These are phyloP conservation scores for Magallana gigas DNA, from an alignment of 1,140 invertebrate species.

Conservation along the genomic window DNA sequence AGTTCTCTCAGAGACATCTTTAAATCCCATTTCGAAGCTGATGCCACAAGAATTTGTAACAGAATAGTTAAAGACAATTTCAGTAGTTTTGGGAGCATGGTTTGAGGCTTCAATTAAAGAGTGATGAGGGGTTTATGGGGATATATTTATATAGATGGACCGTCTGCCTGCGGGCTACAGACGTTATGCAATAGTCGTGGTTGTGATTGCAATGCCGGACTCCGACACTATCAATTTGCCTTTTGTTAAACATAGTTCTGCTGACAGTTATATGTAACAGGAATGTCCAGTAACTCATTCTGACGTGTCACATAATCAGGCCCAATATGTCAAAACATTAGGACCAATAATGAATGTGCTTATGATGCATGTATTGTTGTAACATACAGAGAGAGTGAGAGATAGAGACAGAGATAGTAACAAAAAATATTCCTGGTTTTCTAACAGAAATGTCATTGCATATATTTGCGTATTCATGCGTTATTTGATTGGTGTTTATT, in stretches of 20 bases:
- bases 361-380: background rate
- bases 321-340: slow-evolving; percentile 27
- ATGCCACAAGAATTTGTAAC: background rate
- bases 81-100: background rate
- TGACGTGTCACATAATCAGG: slow-evolving; percentile 10
- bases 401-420: no score
- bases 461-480: background rate
- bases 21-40: slow-evolving; percentile 28
- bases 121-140: slow-evolving; percentile 5
- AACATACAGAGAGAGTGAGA: no score
- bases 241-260: slow-evolving; percentile 22
- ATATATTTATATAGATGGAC: slow-evolving; percentile 15
- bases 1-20: slow-evolving; percentile 12
- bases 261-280: slow-evolving; percentile 8
- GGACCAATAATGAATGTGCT: background rate
- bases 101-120: background rate
- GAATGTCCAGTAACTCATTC: slow-evolving; percentile 7
- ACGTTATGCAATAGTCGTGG: slow-evolving; percentile 8
- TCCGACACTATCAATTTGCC: slow-evolving; percentile 18
- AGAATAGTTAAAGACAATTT: background rate
- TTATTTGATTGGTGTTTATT: no score
- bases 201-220: background rate
- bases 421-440: no score
- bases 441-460: no score
- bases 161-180: background rate